Base-by-base conservation (phyloP, 2,888 invertebrate genomes). In the Leptothorax acervorum region DNA sequence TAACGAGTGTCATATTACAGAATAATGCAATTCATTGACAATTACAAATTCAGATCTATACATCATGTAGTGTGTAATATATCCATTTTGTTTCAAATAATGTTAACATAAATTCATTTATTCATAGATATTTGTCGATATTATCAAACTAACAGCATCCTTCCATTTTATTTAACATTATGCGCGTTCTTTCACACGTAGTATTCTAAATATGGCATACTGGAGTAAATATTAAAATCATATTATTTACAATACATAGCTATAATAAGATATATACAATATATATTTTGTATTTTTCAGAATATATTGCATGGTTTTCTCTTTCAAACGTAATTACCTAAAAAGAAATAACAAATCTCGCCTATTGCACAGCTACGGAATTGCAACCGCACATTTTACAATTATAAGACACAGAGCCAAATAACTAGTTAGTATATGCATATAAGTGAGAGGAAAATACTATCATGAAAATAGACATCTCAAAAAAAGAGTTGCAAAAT, bases 361-460 rank as follows among this genome's bases (percentile, higher is more conserved):
- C 18, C 31, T 2, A 5, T 53, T 70, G 51, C 31, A 31, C 31
- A 31, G 28, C 3, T 28, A 31, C 15, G 23, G 8, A 11, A 18
- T n/a, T 63, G 42, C 42, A 65, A 65, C 23, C n/a, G 6, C 39
- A 65, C 8, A 2, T 65, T 65, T 65, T 42, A 65, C 2, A 65
- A 65, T 42, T 65, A 65, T 65, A 63, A 63, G 23, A 39, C 39
- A 63, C 63, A 65, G 1, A n/a, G 15, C 39, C 15, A 75, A 63
- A 39, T 48, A 63, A 23, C 35, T 51, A 63, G 9, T 48, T 35
- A 45, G 35, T 48, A 48, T 35, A 51, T 48, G 11, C 3, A 23
- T 9, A 51, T 28, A 48, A 75, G 45, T 48, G 6, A 39, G 39
- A 6, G 15, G 1, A 51, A 63, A 28, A 51, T 15, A 35, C 6